Evolutionary conservation across 2,113 vertebrate genomes (phyloP).

Genomic region (Sander lucioperca): DNA sequence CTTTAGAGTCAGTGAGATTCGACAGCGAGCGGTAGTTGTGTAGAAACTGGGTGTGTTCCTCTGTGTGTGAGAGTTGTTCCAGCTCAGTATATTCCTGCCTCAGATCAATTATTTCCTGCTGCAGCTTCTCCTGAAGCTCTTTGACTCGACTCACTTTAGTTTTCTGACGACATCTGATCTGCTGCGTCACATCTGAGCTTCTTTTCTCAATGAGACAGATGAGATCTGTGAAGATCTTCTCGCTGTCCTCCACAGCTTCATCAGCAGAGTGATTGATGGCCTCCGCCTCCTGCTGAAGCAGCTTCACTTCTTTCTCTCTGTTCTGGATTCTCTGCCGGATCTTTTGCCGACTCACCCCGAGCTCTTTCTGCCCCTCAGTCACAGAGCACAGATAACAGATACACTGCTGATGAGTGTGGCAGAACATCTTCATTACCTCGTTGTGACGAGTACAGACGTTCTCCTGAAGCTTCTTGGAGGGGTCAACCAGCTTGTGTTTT

Average conservation of each 20-base stretch:
- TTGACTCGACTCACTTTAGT: neutral
- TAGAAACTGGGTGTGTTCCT: neutral
- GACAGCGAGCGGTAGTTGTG: neutral
- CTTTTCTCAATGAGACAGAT: neutral
- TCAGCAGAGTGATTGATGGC: neutral
- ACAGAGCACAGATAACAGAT: slow-evolving; percentile 26
- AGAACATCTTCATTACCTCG: slow-evolving; percentile 25
- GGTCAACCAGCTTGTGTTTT: neutral
- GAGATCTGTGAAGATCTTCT: neutral
- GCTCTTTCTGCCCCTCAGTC: neutral
- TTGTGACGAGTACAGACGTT: slow-evolving; percentile 1
- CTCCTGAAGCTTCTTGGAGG: neutral
- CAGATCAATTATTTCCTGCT: slow-evolving; percentile 17
- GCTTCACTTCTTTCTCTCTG: neutral
- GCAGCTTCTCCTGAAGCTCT: neutral
- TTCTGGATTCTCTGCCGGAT: slow-evolving; percentile 7
- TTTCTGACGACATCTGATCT: neutral
- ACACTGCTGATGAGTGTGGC: neutral
- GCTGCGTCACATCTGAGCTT: neutral
- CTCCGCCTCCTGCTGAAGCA: neutral
- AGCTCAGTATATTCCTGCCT: neutral
- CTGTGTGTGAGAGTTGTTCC: neutral
- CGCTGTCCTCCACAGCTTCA: neutral
- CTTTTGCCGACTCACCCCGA: neutral
- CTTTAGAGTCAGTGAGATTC: neutral